A percentile compares a stretch with the other conserved stretches of the same genome.
These are phyloP conservation scores for Channa argus DNA, from an alignment of 2,113 vertebrate species.

Conservation along the genomic window DNA sequence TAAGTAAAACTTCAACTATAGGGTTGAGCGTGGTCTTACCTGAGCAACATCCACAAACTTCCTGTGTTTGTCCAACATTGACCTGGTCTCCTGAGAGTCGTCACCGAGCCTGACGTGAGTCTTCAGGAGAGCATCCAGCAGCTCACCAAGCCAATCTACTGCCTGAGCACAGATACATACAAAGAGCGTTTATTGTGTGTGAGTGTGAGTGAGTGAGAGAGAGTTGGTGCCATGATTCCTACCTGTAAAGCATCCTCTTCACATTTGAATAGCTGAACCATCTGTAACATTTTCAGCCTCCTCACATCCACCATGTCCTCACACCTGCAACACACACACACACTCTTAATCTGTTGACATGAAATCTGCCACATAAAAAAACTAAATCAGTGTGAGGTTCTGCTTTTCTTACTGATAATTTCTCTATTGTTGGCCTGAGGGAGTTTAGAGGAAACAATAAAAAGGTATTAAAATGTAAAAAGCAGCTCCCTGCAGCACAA, in stretches of 20 bases:
- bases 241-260: constrained; percentile 92
- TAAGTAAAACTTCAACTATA: no score
- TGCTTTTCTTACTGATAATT: no score
- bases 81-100: constrained; percentile 93
- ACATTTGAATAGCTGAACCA: constrained; percentile 99
- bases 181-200: background rate
- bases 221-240: background rate
- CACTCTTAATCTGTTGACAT: background rate
- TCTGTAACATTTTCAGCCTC: constrained; percentile 98
- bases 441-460: no score
- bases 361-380: no score
- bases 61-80: constrained; percentile 96
- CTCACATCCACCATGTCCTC: constrained; percentile 85
- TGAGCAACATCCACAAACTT: constrained; percentile 99
- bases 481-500: background rate
- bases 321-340: constrained; percentile 77
- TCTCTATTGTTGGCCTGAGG: no score
- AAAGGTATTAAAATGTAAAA: no score
- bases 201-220: background rate
- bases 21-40: constrained; percentile 69
- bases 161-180: constrained; percentile 81
- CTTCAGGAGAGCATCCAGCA: constrained; percentile 95
- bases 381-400: no score
- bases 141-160: constrained; percentile 96
- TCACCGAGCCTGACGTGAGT: constrained; percentile 94